phyloP scores from a whole-genome alignment of 2,797 vertebrate species.

The Borostomias antarcticus region DNA sequence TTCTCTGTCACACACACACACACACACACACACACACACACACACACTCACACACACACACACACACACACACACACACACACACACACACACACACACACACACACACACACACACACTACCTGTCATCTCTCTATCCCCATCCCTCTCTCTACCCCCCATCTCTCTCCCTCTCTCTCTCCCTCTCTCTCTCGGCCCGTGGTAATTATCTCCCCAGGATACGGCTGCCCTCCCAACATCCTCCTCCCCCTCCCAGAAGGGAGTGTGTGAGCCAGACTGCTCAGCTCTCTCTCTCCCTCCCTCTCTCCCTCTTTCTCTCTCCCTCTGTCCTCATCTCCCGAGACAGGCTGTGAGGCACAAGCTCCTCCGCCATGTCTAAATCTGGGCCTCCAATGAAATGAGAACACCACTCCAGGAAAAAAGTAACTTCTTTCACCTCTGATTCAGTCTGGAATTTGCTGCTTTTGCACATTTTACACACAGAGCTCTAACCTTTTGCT shows the following conservation, averaged over 20 bases:
- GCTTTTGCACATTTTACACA: too few relatives aligned
- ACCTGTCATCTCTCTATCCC: background rate
- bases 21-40: slow-evolving; percentile 21
- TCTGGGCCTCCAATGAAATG: too few relatives aligned
- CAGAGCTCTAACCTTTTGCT: too few relatives aligned
- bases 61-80: slow-evolving; percentile 22
- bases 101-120: slow-evolving; percentile 1
- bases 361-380: too few relatives aligned
- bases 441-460: too few relatives aligned
- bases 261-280: slow-evolving; percentile 6
- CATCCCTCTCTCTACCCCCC: slow-evolving; percentile 49
- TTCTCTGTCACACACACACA: slow-evolving; percentile 39
- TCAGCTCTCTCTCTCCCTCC: slow-evolving; percentile 3
- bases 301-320: slow-evolving; percentile 14
- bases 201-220: slow-evolving; percentile 68
- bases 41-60: slow-evolving; percentile 32
- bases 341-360: background rate
- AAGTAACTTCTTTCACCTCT: too few relatives aligned
- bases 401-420: too few relatives aligned
- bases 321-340: background rate
- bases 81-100: slow-evolving; percentile 36
- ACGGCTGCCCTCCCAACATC: slow-evolving; percentile 50
- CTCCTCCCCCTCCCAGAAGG: slow-evolving; percentile 26
- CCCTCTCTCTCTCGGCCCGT: slow-evolving; percentile 49
- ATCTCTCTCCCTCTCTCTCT: slow-evolving; percentile 34